These are phyloP conservation scores for Euspilapteryx auroguttella DNA, from an alignment of 2,888 invertebrate genomes.

Conservation along the genomic window DNA sequence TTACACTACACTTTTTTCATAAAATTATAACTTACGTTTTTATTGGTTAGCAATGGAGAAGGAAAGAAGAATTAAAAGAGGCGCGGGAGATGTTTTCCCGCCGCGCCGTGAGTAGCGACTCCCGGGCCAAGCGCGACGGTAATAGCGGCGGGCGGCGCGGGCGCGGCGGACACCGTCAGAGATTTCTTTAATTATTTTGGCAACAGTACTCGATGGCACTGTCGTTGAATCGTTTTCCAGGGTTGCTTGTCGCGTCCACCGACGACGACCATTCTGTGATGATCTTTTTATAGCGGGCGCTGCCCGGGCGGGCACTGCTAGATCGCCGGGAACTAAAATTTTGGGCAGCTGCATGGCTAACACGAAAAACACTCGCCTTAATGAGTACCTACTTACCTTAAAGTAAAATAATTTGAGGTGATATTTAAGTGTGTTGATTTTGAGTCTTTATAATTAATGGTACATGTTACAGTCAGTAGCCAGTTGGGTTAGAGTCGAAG, in stretches of 20 bases:
- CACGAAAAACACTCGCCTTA: no score
- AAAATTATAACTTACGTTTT: constrained; percentile 31
- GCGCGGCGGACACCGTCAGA: constrained; percentile 64
- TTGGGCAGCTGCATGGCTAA: no score
- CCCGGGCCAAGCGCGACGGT: constrained; percentile 62
- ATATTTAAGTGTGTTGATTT: no score
- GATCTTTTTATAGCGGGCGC: constrained; percentile 60
- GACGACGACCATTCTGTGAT: constrained; percentile 46
- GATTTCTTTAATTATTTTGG: constrained; percentile 81
- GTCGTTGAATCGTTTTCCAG: constrained; percentile 54
- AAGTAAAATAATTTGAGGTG: no score
- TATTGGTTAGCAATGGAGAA: constrained; percentile 59
- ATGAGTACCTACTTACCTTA: no score
- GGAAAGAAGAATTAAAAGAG: constrained; percentile 61
- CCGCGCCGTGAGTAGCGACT: constrained; percentile 60
- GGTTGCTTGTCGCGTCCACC: constrained; percentile 56
- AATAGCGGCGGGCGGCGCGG: constrained; percentile 66
- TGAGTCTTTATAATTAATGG: no score
- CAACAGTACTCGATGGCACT: constrained; percentile 65
- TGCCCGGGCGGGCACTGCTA: constrained; percentile 48
- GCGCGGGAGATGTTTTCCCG: constrained; percentile 61
- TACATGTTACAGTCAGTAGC: no score
- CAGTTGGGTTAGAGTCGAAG: no score
- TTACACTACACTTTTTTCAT: constrained; percentile 57
- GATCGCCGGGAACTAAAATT: no score